Evolutionary conservation across 2,888 invertebrate genomes (phyloP), one percentile per base, ranked within the genome.

Genomic region (Aplocera efformata): DNA sequence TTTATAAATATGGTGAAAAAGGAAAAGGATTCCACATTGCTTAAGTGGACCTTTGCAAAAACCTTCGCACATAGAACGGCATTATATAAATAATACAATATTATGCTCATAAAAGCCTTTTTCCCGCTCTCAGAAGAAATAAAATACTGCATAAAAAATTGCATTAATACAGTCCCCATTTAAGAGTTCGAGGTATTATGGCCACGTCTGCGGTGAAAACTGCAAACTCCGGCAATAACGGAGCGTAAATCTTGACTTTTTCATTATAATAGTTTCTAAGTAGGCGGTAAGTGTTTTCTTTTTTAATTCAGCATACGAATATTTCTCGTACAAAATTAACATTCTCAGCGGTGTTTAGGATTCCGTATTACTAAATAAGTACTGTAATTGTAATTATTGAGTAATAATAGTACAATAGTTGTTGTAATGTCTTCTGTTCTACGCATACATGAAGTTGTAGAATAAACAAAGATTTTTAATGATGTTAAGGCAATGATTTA

Each of bases 221-320:
- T 43, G 41, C 34, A 56, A 74, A 75, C 64, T 75, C 73, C 51
- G 50, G 63, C 58, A 73, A 73, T 69, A 72, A 61, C 61, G 57
- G 54, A 45, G 50, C 63, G 62, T 72, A 72, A 75, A 73, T 74
- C 67, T 58, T 37, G 31, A 30, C 50, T 57, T 56, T 61, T 60
- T 61, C 52, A 58, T 56, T 53, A 47, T 51, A 65, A 59, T 56
- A 51, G 54, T 53, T 58, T 56, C 35, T 42, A 47, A n/a, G 34
- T 40, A 29, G 10, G 7, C 17, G 17, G 24, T 27, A 36, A 39
- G 11, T 31, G 8, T 20, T 33, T 22, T n/a, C n/a, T 26, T 34
- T 30, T 20, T 42, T 21, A 29, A 8, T 25, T 20, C 13, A 17
- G 13, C 2, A 17, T 17, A 17, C 13, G 13, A 17, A 17, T 17